A percentile compares a stretch with the other conserved stretches of the same genome.
These are phyloP conservation scores for Knipowitschia caucasica DNA, from an alignment of 2,797 vertebrate species.

Conservation along the genomic window DNA sequence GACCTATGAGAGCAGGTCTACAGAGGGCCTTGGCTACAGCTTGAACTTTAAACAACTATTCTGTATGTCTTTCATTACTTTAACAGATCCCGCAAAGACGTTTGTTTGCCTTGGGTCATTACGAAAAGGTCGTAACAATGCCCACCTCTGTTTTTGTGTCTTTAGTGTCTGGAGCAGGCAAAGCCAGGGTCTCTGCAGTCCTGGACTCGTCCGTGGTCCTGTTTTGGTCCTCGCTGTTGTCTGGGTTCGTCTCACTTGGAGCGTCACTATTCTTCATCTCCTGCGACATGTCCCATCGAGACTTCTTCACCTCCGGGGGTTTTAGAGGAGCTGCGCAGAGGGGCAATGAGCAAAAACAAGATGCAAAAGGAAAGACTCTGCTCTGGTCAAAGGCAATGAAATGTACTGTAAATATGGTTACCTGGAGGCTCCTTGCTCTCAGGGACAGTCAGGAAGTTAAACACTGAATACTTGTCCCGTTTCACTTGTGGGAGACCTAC, in stretches of 20 bases:
- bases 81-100: too few relatives aligned
- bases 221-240: constrained; percentile 22
- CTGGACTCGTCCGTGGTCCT: not conserved
- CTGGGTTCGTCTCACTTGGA: constrained; percentile 75
- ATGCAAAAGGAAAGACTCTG: not conserved
- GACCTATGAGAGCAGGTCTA: too few relatives aligned
- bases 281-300: constrained; percentile 86
- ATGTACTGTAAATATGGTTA: constrained; percentile 5
- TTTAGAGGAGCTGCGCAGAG: constrained; percentile 33
- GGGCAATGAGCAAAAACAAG: not conserved
- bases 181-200: not conserved
- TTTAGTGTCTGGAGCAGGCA: not conserved
- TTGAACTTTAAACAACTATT: too few relatives aligned
- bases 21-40: too few relatives aligned
- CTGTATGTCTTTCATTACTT: too few relatives aligned
- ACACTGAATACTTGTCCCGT: constrained; percentile 93
- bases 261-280: constrained; percentile 68
- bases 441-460: constrained; percentile 87
- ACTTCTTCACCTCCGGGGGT: constrained; percentile 77
- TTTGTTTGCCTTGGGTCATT: too few relatives aligned
- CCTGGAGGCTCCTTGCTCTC: constrained; percentile 58
- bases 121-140: too few relatives aligned
- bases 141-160: constrained; percentile 4
- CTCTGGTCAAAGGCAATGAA: too few relatives aligned
- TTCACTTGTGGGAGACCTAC: constrained; percentile 90